Evolutionary conservation across 2,113 vertebrate species (phyloP).

Genomic region (Porphyrio hochstetteri): DNA sequence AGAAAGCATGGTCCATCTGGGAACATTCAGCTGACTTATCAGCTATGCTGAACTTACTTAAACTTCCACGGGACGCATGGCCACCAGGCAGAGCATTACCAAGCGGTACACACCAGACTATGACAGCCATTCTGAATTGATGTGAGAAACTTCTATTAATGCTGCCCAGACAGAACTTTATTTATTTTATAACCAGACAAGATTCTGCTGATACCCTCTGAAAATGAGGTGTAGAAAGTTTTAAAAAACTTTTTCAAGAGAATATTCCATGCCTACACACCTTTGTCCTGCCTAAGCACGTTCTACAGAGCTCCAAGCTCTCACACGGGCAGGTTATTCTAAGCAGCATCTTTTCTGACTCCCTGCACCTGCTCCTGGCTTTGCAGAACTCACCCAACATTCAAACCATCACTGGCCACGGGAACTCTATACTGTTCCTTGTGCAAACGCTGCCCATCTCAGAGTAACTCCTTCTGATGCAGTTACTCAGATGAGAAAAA

Average conservation of each 20-base stretch:
- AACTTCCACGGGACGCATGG: neutral
- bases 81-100: neutral
- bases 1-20: accelerated
- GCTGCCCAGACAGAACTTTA: neutral
- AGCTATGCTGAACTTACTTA: neutral
- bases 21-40: neutral
- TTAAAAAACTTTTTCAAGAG: neutral
- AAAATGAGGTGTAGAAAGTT: accelerated
- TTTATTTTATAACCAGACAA: neutral
- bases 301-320: neutral
- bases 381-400: neutral
- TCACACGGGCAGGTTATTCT: accelerated
- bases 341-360: neutral
- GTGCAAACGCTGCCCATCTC: neutral
- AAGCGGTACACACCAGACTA: neutral
- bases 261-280: neutral
- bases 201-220: neutral
- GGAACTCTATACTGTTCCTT: neutral
- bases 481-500: no score
- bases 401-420: accelerated
- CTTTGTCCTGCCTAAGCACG: neutral
- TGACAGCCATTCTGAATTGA: accelerated
- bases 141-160: neutral
- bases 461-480: neutral
- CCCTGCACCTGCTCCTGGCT: neutral